These are phyloP conservation scores for Vulpes lagopus DNA, from an alignment of 2,113 vertebrate species.

Conservation along the genomic window DNA sequence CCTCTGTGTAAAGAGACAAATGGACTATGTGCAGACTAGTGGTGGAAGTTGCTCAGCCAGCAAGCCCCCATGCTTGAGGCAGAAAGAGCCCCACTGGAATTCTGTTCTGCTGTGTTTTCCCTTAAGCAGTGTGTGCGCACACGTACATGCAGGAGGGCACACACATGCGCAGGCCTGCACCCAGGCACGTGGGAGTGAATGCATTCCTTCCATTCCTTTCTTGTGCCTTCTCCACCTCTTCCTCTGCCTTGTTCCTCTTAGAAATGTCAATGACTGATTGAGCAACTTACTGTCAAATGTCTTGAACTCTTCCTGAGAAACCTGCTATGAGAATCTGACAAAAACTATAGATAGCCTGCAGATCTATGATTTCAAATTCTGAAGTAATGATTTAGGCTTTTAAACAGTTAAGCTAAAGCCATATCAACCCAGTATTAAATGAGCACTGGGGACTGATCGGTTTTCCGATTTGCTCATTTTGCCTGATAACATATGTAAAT, in stretches of 20 bases:
- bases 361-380: not conserved
- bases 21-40: not conserved
- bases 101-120: not conserved
- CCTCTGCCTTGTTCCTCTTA: not conserved
- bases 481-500: not conserved
- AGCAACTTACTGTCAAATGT: conserved; percentile 12
- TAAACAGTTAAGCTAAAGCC: conserved; percentile 3
- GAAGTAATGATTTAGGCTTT: conserved; percentile 37
- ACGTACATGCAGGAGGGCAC: too few relatives aligned
- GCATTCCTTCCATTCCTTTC: not conserved
- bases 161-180: too few relatives aligned
- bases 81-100: not conserved
- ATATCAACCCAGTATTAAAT: not conserved
- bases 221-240: not conserved
- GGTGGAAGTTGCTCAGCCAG: not conserved
- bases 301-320: conserved; percentile 36
- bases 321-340: not conserved
- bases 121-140: not conserved
- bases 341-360: not conserved
- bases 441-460: not conserved
- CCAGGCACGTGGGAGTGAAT: not conserved
- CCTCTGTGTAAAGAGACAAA: not conserved
- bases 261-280: not conserved
- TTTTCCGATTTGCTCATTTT: conserved; percentile 21
- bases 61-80: not conserved